Conservation (phyloP, 2,113 vertebrate species). For the Speoplatyrhinus poulsoni region DNA sequence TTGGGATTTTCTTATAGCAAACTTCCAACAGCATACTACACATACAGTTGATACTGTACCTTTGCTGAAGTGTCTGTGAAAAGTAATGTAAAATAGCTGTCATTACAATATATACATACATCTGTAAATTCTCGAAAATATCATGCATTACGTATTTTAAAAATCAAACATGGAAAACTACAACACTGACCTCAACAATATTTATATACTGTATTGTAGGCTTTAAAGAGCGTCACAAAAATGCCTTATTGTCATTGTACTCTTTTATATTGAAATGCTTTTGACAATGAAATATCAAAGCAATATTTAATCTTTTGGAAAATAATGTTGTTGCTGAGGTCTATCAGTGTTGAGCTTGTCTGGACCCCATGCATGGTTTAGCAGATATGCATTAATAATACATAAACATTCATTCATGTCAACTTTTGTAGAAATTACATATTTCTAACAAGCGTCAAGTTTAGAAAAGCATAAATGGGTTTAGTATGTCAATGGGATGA, state of each 20-base stretch:
- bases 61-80: conserved; percentile 33
- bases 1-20: conserved; percentile 73
- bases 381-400: conserved; percentile 52
- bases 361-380: conserved; percentile 37
- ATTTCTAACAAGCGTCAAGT: conserved; percentile 37
- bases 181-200: conserved; percentile 63
- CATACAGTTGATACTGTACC: conserved; percentile 23
- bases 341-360: conserved; percentile 44
- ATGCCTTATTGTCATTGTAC: conserved; percentile 37
- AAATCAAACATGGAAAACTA: conserved; percentile 43
- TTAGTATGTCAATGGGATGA: conserved; percentile 28
- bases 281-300: conserved; percentile 2
- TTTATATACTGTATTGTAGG: conserved; percentile 55
- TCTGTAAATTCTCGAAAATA: conserved; percentile 55
- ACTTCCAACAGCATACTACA: conserved; percentile 48
- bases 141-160: conserved; percentile 71
- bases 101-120: conserved; percentile 61
- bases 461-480: conserved; percentile 20
- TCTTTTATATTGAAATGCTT: conserved; percentile 26
- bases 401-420: conserved; percentile 61
- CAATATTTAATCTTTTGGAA: conserved; percentile 6
- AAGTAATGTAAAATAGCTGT: conserved; percentile 64
- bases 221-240: conserved; percentile 52
- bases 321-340: conserved; percentile 42
- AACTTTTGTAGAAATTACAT: conserved; percentile 41